phyloP scores from a whole-genome alignment of 2,888 invertebrate species.

The Callosobruchus maculatus region DNA sequence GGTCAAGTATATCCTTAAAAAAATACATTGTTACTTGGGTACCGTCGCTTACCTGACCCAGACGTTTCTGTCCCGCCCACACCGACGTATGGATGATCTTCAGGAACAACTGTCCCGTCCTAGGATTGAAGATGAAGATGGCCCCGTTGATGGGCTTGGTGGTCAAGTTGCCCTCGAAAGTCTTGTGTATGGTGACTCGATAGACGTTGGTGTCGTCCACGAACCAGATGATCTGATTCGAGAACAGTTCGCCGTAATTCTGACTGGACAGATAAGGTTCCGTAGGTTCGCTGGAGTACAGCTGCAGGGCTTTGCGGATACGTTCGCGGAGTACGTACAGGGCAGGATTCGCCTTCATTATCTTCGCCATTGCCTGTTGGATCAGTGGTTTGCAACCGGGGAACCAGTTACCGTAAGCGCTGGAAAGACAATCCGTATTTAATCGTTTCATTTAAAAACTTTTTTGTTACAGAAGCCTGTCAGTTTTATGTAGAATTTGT shows the following conservation, averaged over 20 bases:
- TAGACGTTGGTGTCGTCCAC: constrained; percentile 99
- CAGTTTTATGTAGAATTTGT: too few species aligned
- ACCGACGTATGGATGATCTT: constrained; percentile 99
- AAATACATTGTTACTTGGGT: too few species aligned
- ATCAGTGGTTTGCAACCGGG: constrained; percentile 98
- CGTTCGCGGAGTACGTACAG: constrained; percentile 95
- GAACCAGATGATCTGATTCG: constrained; percentile 99
- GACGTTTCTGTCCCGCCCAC: constrained; percentile 99
- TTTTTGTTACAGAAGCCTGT: too few species aligned
- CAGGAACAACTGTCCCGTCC: constrained; percentile 97
- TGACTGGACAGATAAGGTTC: constrained; percentile 99
- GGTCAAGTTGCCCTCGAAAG: constrained; percentile 98
- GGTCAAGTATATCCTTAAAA: too few species aligned
- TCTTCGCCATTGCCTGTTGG: constrained; percentile 99
- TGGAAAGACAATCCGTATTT: too few species aligned
- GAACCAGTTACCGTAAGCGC: constrained; percentile 99
- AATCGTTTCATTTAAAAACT: too few species aligned
- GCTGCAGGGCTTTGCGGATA: constrained; percentile 95
- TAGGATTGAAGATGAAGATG: constrained; percentile 99
- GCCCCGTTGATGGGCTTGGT: constrained; percentile 99
- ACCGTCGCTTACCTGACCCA: constrained; percentile 70
- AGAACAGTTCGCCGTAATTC: constrained; percentile 98
- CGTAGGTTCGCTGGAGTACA: constrained; percentile 98
- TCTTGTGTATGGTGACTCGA: constrained; percentile 99
- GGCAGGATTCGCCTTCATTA: constrained; percentile 99